Evolutionary conservation across 2,888 invertebrate species (phyloP).

Genomic region (Halictus quadricinctus): DNA sequence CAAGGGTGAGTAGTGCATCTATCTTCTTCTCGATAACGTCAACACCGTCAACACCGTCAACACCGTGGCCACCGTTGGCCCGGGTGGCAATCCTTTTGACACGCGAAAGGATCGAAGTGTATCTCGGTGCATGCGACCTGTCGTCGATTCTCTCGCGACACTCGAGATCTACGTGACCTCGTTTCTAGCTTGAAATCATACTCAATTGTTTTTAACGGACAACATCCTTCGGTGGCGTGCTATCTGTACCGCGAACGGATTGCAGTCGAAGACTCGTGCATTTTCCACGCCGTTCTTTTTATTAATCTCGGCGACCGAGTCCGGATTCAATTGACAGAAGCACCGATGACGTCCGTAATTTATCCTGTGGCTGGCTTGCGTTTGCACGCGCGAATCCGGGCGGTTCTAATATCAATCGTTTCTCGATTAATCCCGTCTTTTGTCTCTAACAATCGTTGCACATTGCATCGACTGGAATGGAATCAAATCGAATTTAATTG

Average conservation of each 20-base stretch:
- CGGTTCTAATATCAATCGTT: slow-evolving; percentile 9
- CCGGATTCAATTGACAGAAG: slow-evolving; percentile 27
- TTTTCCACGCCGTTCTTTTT: neutral
- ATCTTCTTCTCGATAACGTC: slow-evolving; percentile 1
- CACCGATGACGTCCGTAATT: slow-evolving; percentile 26
- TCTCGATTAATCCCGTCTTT: slow-evolving; percentile 7
- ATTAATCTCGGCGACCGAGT: slow-evolving; percentile 2
- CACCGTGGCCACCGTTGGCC: neutral
- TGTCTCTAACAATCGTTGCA: neutral
- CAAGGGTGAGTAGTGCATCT: slow-evolving; percentile 36
- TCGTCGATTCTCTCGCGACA: slow-evolving; percentile 55
- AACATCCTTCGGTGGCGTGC: slow-evolving; percentile 52
- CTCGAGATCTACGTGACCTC: slow-evolving; percentile 66
- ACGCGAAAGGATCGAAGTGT: slow-evolving; percentile 48
- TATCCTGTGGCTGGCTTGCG: slow-evolving; percentile 7
- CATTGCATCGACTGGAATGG: neutral
- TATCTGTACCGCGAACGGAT: neutral
- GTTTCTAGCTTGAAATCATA: slow-evolving; percentile 60
- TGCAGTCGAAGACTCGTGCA: neutral
- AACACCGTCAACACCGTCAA: neutral
- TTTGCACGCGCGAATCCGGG: neutral
- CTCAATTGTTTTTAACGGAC: slow-evolving; percentile 68
- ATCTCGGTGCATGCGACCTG: slow-evolving; percentile 40
- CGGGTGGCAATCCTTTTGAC: slow-evolving; percentile 41
- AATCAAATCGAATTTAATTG: neutral